Percentiles rank a stretch among this genome's conserved stretches.
Evolutionary conservation across 2,888 invertebrate species (phyloP).

Genomic region (Nipponacmea schrenckii): DNA sequence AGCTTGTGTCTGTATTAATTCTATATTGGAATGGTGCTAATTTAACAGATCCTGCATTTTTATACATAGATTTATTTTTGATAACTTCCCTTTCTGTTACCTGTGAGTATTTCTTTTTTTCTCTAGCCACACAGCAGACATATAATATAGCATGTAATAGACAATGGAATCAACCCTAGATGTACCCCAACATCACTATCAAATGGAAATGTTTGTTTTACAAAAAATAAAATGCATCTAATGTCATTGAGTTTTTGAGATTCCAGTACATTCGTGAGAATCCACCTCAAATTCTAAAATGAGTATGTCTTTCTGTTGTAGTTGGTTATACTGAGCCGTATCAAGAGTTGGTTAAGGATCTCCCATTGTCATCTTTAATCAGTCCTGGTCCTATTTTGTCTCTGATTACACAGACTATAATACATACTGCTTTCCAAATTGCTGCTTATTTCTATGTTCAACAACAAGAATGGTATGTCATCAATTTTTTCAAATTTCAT

Average conservation of each 20-base stretch:
- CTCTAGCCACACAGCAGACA: too few relatives aligned
- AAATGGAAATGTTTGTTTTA: too few relatives aligned
- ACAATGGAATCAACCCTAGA: too few relatives aligned
- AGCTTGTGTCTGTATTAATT: constrained; percentile 71
- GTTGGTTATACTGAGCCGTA: constrained; percentile 66
- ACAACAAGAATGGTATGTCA: constrained; percentile 72
- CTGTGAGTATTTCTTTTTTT: constrained; percentile 68
- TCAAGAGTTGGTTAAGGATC: constrained; percentile 65
- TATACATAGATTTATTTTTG: constrained; percentile 89
- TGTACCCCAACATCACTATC: too few relatives aligned
- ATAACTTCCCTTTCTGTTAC: constrained; percentile 91
- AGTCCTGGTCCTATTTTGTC: constrained; percentile 83
- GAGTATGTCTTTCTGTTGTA: constrained; percentile 32
- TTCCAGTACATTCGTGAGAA: too few relatives aligned
- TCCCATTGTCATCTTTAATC: constrained; percentile 81
- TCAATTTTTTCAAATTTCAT: not conserved
- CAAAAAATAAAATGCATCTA: too few relatives aligned
- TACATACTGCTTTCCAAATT: constrained; percentile 77
- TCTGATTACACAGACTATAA: constrained; percentile 77
- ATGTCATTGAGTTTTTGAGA: too few relatives aligned
- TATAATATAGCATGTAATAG: too few relatives aligned
- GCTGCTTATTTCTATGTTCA: constrained; percentile 72
- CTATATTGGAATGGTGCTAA: constrained; percentile 71
- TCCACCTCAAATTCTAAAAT: too few relatives aligned
- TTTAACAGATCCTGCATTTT: constrained; percentile 87